phyloP scores from a whole-genome alignment of 2,888 invertebrate species.

The Sisyra nigra region DNA sequence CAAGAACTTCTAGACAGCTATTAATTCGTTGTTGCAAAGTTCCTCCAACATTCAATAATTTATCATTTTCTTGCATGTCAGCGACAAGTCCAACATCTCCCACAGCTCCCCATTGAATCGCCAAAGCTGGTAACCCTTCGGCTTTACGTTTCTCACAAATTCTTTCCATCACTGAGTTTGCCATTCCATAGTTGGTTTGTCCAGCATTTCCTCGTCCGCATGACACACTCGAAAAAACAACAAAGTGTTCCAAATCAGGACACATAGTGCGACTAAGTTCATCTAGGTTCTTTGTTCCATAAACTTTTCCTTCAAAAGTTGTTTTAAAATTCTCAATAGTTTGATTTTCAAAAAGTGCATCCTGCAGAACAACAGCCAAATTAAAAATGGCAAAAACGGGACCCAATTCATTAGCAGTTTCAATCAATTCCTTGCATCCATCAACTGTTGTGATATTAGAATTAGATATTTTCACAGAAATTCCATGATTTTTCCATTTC shows the following conservation, averaged over 20 bases:
- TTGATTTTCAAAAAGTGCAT: conserved; percentile 64
- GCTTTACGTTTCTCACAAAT: conserved; percentile 57
- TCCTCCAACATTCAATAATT: conserved; percentile 33
- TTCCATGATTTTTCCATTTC: conserved; percentile 55
- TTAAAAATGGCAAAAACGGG: conserved; percentile 81
- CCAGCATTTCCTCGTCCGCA: conserved; percentile 86
- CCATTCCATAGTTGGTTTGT: conserved; percentile 81
- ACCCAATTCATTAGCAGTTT: conserved; percentile 43
- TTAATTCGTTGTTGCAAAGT: conserved; percentile 50
- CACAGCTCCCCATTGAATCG: conserved; percentile 87
- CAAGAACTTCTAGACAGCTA: conserved; percentile 43
- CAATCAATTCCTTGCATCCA: conserved; percentile 55
- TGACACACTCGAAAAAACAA: conserved; percentile 81
- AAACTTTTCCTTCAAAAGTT: conserved; percentile 62
- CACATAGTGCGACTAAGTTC: conserved; percentile 40
- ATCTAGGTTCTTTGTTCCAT: conserved; percentile 67
- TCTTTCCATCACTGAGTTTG: conserved; percentile 81
- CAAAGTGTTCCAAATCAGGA: conserved; percentile 51
- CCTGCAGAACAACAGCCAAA: conserved; percentile 65
- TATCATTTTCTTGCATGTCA: conserved; percentile 31
- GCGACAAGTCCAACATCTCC: conserved; percentile 64
- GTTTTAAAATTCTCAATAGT: conserved; percentile 46
- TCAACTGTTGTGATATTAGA: conserved; percentile 50
- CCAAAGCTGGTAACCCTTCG: conserved; percentile 60
- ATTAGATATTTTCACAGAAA: conserved; percentile 47